phyloP scores from a whole-genome alignment of 2,888 invertebrate genomes.

The Mactromeris polynyma region DNA sequence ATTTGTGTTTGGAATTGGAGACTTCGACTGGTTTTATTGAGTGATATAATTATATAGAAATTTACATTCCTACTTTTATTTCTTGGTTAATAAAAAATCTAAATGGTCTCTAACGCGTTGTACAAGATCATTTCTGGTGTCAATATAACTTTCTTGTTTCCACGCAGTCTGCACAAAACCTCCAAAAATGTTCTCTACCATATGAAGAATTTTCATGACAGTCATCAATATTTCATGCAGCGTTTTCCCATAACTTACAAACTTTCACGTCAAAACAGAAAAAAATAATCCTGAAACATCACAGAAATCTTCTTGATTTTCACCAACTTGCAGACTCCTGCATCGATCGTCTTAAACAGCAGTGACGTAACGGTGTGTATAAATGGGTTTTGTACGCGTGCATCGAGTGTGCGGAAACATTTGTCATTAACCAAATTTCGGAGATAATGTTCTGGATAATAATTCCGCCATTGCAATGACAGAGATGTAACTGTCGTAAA shows the following conservation, averaged over 20 bases:
- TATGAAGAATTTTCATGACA: background rate
- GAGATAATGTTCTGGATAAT: background rate
- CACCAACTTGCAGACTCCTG: constrained; percentile 25
- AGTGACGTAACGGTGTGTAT: background rate
- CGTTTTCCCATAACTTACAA: constrained; percentile 1
- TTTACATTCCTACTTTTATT: too few relatives aligned
- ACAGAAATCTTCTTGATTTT: background rate
- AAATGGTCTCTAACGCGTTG: background rate
- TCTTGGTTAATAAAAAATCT: background rate
- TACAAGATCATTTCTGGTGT: background rate
- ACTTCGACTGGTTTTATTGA: too few relatives aligned
- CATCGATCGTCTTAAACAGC: background rate
- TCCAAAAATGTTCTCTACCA: background rate
- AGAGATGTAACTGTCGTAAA: background rate
- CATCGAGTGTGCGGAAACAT: background rate
- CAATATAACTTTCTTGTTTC: background rate
- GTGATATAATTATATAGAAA: too few relatives aligned
- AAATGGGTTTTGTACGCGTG: background rate
- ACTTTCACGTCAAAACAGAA: constrained; percentile 22
- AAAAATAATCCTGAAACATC: background rate
- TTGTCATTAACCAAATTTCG: background rate
- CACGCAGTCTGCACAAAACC: background rate
- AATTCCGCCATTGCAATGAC: background rate
- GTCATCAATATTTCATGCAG: constrained; percentile 1
- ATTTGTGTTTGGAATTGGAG: too few relatives aligned